A percentile compares a stretch with the other conserved stretches of the same genome.
Conservation (phyloP, 2,113 vertebrate species). For the Carettochelys insculpta region DNA sequence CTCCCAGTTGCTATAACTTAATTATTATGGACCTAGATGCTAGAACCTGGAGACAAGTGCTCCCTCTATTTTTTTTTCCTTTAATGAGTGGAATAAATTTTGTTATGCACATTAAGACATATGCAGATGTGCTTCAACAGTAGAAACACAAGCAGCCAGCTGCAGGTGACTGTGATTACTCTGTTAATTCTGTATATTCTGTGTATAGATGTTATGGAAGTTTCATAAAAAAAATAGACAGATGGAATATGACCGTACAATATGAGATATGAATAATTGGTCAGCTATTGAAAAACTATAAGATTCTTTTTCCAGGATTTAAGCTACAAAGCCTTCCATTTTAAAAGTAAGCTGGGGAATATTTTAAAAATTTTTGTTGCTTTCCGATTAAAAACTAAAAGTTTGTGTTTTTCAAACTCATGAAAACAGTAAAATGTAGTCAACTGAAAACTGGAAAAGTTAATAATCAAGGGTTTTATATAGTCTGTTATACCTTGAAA, state of each 20-base stretch:
- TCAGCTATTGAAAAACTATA: not conserved
- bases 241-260: not conserved
- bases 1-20: not conserved
- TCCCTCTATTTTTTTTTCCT: too few relatives aligned
- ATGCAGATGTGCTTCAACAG: too few relatives aligned
- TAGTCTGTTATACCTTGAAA: constrained; percentile 53
- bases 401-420: not conserved
- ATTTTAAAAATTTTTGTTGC: not conserved
- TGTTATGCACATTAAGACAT: too few relatives aligned
- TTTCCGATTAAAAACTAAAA: not conserved
- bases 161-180: too few relatives aligned
- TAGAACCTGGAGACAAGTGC: accelerated
- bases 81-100: too few relatives aligned
- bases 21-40: accelerated
- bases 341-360: not conserved
- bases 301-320: not conserved
- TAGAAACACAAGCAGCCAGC: too few relatives aligned
- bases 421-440: not conserved
- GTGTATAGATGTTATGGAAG: not conserved
- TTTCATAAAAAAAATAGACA: accelerated
- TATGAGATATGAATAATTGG: accelerated
- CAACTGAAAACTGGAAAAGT: not conserved
- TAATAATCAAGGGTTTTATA: constrained; percentile 17
- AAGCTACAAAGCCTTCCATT: not conserved
- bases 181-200: too few relatives aligned